These are phyloP conservation scores for Hydrocynus forskahlii DNA, from an alignment of 2,797 vertebrate genomes.

Conservation along the genomic window DNA sequence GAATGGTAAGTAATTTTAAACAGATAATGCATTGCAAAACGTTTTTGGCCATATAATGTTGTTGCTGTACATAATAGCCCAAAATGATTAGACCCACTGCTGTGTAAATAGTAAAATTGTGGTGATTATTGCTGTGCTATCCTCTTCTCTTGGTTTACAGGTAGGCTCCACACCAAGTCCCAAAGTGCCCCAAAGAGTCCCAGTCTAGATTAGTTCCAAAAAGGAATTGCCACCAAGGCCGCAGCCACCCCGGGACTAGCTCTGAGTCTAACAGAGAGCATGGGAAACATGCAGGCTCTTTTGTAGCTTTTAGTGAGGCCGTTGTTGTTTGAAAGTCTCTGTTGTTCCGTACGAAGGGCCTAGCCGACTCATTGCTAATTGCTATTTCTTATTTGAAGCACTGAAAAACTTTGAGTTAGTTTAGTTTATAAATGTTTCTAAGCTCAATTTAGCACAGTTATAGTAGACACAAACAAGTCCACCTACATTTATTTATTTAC, in stretches of 20 bases:
- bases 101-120: neutral
- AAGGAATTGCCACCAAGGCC: neutral
- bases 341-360: neutral
- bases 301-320: neutral
- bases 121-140: neutral
- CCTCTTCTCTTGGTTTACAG: neutral
- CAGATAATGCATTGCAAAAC: neutral
- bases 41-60: neutral
- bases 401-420: neutral
- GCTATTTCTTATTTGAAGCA: neutral
- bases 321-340: neutral
- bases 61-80: neutral
- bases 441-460: neutral
- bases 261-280: neutral
- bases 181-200: no score
- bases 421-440: slow-evolving; percentile 1
- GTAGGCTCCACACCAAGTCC: neutral
- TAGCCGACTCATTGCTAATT: neutral
- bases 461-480: neutral
- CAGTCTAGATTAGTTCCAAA: no score
- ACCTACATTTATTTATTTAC: slow-evolving; percentile 1
- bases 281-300: slow-evolving; percentile 3
- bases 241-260: neutral
- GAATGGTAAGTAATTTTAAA: neutral
- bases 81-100: neutral